phyloP scores from a whole-genome alignment of 2,888 invertebrate genomes.

The Drosophila mulleri region DNA sequence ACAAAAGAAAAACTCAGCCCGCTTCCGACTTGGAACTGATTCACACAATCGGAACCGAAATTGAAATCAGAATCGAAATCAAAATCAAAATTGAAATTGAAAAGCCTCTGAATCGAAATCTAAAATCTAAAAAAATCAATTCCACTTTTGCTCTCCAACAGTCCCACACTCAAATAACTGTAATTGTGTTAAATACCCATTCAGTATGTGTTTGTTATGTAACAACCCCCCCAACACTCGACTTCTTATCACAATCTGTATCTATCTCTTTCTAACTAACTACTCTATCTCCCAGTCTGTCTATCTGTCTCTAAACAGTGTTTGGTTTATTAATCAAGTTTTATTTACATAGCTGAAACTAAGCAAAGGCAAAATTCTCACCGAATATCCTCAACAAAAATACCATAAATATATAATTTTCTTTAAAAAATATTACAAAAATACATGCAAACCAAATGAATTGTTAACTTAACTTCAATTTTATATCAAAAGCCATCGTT shows the following conservation, averaged over 20 bases:
- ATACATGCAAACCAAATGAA: slow-evolving; percentile 25
- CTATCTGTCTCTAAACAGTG: slow-evolving; percentile 43
- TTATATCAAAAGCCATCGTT: slow-evolving; percentile 84
- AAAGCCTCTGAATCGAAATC: slow-evolving; percentile 2
- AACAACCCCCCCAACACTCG: slow-evolving; percentile 57
- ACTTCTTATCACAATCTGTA: slow-evolving; percentile 59
- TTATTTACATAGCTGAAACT: slow-evolving; percentile 66
- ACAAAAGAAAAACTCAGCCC: slow-evolving; percentile 30
- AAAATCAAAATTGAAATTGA: slow-evolving; percentile 9
- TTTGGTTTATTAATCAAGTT: slow-evolving; percentile 69
- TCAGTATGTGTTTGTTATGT: slow-evolving; percentile 74
- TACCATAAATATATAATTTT: slow-evolving; percentile 54
- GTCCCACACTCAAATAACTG: slow-evolving; percentile 45
- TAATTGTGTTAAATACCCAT: slow-evolving; percentile 61
- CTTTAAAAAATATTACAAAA: slow-evolving; percentile 45
- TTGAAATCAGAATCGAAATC: background rate
- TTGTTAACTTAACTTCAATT: slow-evolving; percentile 64
- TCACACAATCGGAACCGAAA: slow-evolving; percentile 19
- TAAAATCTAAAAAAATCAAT: background rate
- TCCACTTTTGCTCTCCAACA: slow-evolving; percentile 35
- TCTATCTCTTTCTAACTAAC: slow-evolving; percentile 44
- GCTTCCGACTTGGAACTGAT: slow-evolving; percentile 76
- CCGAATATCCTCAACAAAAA: slow-evolving; percentile 21
- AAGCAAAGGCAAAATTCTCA: slow-evolving; percentile 38
- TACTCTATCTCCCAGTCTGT: slow-evolving; percentile 40